Conservation (phyloP, 2,888 invertebrate genomes). For the Loripinus fragilis region DNA sequence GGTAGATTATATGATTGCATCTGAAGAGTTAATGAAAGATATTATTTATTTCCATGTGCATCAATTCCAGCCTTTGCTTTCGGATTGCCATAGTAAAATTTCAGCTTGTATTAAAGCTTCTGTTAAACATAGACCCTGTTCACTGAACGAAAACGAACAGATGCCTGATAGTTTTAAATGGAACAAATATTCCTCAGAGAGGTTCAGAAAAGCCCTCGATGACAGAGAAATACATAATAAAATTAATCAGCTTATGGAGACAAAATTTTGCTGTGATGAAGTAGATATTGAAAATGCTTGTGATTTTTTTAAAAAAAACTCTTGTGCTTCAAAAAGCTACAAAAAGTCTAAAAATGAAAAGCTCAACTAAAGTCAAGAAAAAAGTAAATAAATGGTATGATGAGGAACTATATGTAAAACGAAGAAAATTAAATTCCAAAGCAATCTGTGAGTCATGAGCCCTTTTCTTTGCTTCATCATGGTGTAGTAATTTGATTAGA, state of each 20-base stretch:
- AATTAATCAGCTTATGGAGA: neutral
- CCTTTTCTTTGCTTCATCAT: no score
- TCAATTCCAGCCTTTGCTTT: constrained; percentile 1
- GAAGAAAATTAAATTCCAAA: neutral
- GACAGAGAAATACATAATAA: neutral
- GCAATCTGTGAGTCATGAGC: no score
- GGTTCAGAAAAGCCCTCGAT: constrained; percentile 12
- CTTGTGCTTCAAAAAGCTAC: constrained; percentile 5
- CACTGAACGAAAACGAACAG: neutral
- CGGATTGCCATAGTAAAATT: constrained; percentile 14
- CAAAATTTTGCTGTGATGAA: neutral
- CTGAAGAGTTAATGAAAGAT: constrained; percentile 15
- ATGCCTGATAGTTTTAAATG: constrained; percentile 17
- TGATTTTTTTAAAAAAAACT: neutral
- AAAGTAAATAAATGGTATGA: constrained; percentile 10
- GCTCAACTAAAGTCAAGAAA: neutral
- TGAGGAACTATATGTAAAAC: neutral
- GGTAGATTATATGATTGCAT: constrained; percentile 14
- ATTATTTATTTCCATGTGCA: constrained; percentile 18
- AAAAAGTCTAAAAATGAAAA: neutral
- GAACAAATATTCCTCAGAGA: constrained; percentile 14
- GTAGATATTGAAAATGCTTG: constrained; percentile 2
- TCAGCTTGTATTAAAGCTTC: constrained; percentile 11
- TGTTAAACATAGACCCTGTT: neutral
- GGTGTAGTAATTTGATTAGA: no score